These are phyloP conservation scores for Drosophila cognata DNA, from an alignment of 2,888 invertebrate species.

Conservation along the genomic window DNA sequence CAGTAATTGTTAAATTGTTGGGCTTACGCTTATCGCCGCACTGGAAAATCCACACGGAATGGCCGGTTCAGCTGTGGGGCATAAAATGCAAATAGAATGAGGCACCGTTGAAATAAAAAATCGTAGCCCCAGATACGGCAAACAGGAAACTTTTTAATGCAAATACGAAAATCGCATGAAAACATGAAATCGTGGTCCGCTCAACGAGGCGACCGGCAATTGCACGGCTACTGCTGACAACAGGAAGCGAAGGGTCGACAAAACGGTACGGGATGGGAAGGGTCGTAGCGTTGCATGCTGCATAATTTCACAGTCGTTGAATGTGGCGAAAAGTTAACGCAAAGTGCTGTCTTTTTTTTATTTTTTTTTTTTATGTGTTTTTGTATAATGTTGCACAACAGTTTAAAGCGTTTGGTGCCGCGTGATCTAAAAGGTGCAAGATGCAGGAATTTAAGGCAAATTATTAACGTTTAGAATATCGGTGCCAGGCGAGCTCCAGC, in stretches of 20 bases:
- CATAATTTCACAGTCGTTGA: conserved; percentile 61
- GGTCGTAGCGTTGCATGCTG: conserved; percentile 38
- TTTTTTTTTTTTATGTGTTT: conserved; percentile 35
- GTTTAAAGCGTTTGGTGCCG: conserved; percentile 47
- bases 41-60: conserved; percentile 20
- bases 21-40: conserved; percentile 29
- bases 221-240: conserved; percentile 41
- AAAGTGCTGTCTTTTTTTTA: conserved; percentile 63
- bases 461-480: conserved; percentile 37
- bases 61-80: conserved; percentile 6
- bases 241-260: conserved; percentile 43
- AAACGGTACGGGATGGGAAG: background rate
- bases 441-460: conserved; percentile 17
- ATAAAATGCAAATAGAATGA: conserved; percentile 66
- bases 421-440: conserved; percentile 15
- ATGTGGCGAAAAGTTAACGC: conserved; percentile 64
- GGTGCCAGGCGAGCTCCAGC: conserved; percentile 72
- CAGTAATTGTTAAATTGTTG: conserved; percentile 40
- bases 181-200: conserved; percentile 58
- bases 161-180: conserved; percentile 74
- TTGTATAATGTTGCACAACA: conserved; percentile 38
- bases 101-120: conserved; percentile 39
- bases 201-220: conserved; percentile 59
- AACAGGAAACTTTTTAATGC: conserved; percentile 73
- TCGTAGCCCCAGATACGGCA: conserved; percentile 56